A percentile compares a stretch with the other conserved stretches of the same genome.
Conservation (phyloP, 35 echinoderm and acorn worm genomes). For the Apostichopus parvimensis region DNA sequence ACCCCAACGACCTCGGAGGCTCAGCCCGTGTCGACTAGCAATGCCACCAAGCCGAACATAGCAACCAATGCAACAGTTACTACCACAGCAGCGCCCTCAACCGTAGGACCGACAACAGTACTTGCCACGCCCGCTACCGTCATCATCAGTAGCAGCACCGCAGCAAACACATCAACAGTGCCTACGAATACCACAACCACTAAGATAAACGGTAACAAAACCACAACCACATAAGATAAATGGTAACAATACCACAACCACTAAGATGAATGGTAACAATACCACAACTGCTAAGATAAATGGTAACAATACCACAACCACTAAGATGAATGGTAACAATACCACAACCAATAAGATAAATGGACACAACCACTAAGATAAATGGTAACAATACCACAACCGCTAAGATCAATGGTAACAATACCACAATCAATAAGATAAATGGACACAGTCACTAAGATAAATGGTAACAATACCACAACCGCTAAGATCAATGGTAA, state of each 20-base stretch:
- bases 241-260: too few relatives aligned
- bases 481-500: not conserved
- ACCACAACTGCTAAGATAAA: too few relatives aligned
- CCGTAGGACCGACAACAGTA: not conserved
- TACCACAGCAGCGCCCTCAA: not conserved
- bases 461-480: not conserved
- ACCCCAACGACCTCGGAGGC: constrained; percentile 40
- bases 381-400: too few relatives aligned
- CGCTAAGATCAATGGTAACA: too few relatives aligned
- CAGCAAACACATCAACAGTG: constrained; percentile 3
- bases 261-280: too few relatives aligned
- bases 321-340: too few relatives aligned
- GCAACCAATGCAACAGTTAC: not conserved
- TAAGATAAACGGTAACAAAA: not conserved
- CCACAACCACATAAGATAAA: too few relatives aligned
- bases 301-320: too few relatives aligned
- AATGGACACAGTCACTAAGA: too few relatives aligned
- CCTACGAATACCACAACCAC: not conserved
- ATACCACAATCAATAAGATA: too few relatives aligned
- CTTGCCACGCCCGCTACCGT: not conserved
- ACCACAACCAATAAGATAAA: not conserved
- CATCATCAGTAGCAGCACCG: not conserved
- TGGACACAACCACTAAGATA: not conserved
- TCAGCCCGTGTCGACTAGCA: not conserved
- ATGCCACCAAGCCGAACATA: not conserved